Conservation (phyloP, 2,113 vertebrate genomes). For the Plecturocebus donacophilus region DNA sequence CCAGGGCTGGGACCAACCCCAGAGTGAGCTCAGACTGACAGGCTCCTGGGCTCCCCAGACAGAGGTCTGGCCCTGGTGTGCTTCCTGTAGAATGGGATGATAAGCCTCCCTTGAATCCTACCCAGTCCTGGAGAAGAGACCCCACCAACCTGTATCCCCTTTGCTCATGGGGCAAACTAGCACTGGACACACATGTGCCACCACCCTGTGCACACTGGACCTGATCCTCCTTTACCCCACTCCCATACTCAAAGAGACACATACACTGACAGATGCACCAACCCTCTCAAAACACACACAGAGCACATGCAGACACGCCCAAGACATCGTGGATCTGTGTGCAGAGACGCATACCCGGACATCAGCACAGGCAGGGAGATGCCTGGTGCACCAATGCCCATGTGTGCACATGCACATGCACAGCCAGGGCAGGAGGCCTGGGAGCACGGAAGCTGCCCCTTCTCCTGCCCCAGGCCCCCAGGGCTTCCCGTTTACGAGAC, state of each 20-base stretch:
- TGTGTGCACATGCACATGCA: not conserved
- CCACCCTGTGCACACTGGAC: not conserved
- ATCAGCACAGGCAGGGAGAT: not conserved
- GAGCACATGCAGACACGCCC: not conserved
- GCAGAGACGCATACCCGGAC: not conserved
- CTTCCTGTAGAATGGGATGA: too few species aligned
- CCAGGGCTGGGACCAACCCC: not conserved
- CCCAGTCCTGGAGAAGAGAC: not conserved
- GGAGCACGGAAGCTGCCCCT: constrained; percentile 68
- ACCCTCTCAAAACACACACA: not conserved
- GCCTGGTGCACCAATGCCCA: not conserved
- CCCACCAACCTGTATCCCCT: not conserved
- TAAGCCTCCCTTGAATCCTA: not conserved
- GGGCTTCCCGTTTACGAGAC: constrained; percentile 80
- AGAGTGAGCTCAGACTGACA: not conserved
- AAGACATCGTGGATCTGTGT: not conserved
- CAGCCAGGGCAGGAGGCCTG: not conserved
- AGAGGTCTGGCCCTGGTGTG: not conserved
- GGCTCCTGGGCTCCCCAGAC: too few species aligned
- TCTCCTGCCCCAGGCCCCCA: constrained; percentile 62
- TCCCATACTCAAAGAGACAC: not conserved
- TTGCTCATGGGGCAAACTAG: not conserved
- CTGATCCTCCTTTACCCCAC: not conserved
- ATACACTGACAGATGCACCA: not conserved
- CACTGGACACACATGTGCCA: fast-evolving